These are phyloP conservation scores for Paguma larvata DNA, from an alignment of 2,797 vertebrate species.

Conservation along the genomic window DNA sequence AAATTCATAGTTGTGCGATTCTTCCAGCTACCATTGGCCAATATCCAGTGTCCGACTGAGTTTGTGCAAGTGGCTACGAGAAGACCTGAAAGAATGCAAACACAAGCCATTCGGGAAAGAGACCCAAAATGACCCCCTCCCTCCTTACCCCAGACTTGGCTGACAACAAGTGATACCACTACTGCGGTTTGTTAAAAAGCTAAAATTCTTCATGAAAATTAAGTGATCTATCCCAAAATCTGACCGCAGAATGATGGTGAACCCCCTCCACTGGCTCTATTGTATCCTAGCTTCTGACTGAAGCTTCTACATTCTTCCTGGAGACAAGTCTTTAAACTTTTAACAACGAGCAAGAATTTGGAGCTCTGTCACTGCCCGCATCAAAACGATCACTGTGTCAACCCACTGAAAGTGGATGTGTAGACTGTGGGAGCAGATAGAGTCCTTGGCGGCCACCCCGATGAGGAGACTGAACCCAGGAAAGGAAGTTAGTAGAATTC, in stretches of 20 bases:
- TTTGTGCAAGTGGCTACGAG: neutral
- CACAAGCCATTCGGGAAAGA: neutral
- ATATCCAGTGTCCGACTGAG: neutral
- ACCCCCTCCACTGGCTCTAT: neutral
- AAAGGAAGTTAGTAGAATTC: neutral
- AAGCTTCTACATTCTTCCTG: neutral
- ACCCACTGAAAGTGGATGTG: neutral
- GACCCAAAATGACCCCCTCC: neutral
- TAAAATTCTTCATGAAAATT: neutral
- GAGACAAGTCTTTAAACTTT: neutral
- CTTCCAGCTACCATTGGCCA: neutral
- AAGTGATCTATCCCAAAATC: neutral
- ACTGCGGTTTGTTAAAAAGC: neutral
- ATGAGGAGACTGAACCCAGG: neutral
- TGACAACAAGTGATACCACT: neutral
- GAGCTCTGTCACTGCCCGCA: neutral
- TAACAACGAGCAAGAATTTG: neutral
- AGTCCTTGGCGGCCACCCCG: neutral
- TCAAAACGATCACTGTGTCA: neutral
- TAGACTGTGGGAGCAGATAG: rapidly evolving
- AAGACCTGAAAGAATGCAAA: neutral
- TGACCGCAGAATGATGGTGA: neutral
- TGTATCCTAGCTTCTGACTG: neutral
- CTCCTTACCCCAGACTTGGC: neutral
- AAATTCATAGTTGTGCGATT: neutral